Evolutionary conservation across 35 echinoderm and acorn worm species (phyloP).

Genomic region (Acanthaster planci): DNA sequence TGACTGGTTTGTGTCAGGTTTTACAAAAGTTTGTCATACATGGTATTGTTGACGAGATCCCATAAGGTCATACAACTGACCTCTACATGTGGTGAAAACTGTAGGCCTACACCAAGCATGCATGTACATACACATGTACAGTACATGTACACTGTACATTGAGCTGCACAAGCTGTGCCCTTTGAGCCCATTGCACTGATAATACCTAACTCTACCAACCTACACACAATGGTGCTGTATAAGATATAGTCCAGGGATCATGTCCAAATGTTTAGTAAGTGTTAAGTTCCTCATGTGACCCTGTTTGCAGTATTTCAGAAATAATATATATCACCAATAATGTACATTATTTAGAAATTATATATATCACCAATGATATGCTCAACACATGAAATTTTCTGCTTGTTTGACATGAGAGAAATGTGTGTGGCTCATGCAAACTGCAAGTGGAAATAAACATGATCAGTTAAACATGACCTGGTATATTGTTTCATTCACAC

Average conservation of each 20-base stretch:
- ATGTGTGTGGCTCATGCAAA: too few relatives aligned
- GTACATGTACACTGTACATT: too few relatives aligned
- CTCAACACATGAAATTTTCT: too few relatives aligned
- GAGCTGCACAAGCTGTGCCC: conserved; percentile 27
- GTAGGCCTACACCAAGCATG: neutral
- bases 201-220: conserved; percentile 14
- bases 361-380: too few relatives aligned
- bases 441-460: too few relatives aligned
- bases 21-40: neutral
- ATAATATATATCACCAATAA: too few relatives aligned
- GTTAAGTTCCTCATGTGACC: neutral
- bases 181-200: conserved; percentile 19
- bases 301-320: neutral
- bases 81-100: conserved; percentile 15
- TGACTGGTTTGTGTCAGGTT: neutral
- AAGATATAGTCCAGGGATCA: conserved; percentile 7
- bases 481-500: too few relatives aligned
- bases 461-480: too few relatives aligned
- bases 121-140: too few relatives aligned
- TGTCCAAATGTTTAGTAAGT: neutral
- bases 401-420: too few relatives aligned
- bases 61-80: conserved; percentile 15
- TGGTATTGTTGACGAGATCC: neutral
- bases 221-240: conserved; percentile 2
- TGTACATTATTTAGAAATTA: too few relatives aligned